Conservation (phyloP, 1,140 invertebrate genomes). For the Pseudomyrmex sp. region DNA sequence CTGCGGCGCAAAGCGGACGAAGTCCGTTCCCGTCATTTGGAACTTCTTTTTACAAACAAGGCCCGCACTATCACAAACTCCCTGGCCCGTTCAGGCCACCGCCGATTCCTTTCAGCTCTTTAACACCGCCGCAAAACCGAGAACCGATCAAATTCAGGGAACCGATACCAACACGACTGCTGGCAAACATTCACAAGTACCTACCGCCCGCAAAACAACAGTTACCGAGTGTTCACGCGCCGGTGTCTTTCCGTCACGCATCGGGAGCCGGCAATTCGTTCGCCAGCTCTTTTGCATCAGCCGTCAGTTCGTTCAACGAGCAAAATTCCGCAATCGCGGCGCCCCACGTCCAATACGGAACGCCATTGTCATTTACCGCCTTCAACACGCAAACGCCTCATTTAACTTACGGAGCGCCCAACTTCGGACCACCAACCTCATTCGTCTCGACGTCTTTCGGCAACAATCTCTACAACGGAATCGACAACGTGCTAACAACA, state of each 20-base stretch:
- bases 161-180: conserved; percentile 88
- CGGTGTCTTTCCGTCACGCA: conserved; percentile 74
- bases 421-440: conserved; percentile 78
- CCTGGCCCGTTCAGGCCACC: conserved; percentile 87
- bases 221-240: conserved; percentile 71
- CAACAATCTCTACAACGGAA: conserved; percentile 78
- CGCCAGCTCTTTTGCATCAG: conserved; percentile 52
- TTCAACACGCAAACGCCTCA: conserved; percentile 82
- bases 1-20: conserved; percentile 85
- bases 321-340: conserved; percentile 76
- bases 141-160: conserved; percentile 88
- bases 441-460: conserved; percentile 72
- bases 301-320: conserved; percentile 58
- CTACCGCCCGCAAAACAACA: conserved; percentile 82
- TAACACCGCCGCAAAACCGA: conserved; percentile 81
- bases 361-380: conserved; percentile 79
- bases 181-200: conserved; percentile 83
- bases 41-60: conserved; percentile 58
- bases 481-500: conserved; percentile 69
- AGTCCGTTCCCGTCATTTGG: conserved; percentile 80
- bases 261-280: conserved; percentile 32
- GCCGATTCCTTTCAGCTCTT: conserved; percentile 76
- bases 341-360: conserved; percentile 81
- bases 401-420: conserved; percentile 82
- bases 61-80: conserved; percentile 60